A percentile compares a stretch with the other conserved stretches of the same genome.
These are phyloP conservation scores for Triops cancriformis DNA, from an alignment of 1,140 invertebrate genomes.

Conservation along the genomic window DNA sequence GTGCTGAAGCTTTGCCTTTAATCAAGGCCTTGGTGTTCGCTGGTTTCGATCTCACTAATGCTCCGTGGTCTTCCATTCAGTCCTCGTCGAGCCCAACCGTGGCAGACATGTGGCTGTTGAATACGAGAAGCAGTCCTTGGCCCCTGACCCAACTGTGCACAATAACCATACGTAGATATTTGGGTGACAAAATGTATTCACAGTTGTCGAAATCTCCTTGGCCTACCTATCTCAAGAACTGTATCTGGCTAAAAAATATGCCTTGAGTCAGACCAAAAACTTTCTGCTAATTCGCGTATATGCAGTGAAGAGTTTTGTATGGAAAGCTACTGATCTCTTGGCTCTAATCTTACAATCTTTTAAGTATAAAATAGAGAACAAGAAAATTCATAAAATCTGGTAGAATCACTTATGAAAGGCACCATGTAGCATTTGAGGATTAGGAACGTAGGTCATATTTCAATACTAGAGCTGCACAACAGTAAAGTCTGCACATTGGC, in stretches of 20 bases:
- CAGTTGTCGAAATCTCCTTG: neutral
- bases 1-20: constrained; percentile 33
- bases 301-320: neutral
- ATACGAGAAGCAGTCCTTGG: constrained; percentile 40
- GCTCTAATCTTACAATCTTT: neutral
- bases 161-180: constrained; percentile 38
- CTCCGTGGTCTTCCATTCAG: constrained; percentile 23
- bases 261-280: neutral
- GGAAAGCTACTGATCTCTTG: neutral
- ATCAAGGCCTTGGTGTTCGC: constrained; percentile 35
- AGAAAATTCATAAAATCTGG: neutral
- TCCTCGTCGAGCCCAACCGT: constrained; percentile 25
- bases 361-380: constrained; percentile 11
- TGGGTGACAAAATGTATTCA: constrained; percentile 29
- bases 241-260: constrained; percentile 5
- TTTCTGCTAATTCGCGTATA: neutral
- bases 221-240: neutral
- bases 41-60: constrained; percentile 33
- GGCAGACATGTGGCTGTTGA: constrained; percentile 33
- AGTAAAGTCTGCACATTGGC: constrained; percentile 55
- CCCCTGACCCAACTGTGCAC: constrained; percentile 42
- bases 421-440: neutral
- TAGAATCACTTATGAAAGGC: neutral
- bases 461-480: neutral
- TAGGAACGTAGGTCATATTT: neutral